Percentiles rank a stretch among this genome's conserved stretches.
Evolutionary conservation across 2,888 invertebrate genomes (phyloP).

Genomic region (Phyllotreta striolata): DNA sequence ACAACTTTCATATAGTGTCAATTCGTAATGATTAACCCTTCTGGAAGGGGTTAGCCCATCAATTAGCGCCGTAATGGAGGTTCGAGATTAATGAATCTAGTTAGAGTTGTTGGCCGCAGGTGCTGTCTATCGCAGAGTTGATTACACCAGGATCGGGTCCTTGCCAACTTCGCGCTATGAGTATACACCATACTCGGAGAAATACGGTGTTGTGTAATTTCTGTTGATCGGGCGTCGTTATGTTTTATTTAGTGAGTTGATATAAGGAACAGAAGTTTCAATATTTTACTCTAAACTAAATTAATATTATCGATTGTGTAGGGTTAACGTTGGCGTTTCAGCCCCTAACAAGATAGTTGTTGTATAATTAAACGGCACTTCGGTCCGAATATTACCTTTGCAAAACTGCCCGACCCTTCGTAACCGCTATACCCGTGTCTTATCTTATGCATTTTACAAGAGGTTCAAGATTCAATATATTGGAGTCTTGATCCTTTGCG

Average conservation of each 20-base stretch:
- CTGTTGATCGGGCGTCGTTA: too few species aligned
- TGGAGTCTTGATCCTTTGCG: slow-evolving; percentile 49
- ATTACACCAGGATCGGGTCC: slow-evolving; percentile 33
- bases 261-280: too few species aligned
- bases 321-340: too few species aligned
- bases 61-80: slow-evolving; percentile 48
- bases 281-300: too few species aligned
- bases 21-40: slow-evolving; percentile 29
- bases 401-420: slow-evolving; percentile 5
- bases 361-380: too few species aligned
- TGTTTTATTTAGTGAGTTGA: too few species aligned
- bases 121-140: slow-evolving; percentile 43
- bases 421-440: slow-evolving; percentile 42
- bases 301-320: too few species aligned
- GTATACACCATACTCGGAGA: too few species aligned
- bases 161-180: neutral
- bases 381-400: too few species aligned
- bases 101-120: slow-evolving; percentile 47
- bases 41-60: slow-evolving; percentile 40
- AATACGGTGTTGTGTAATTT: too few species aligned
- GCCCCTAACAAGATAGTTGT: too few species aligned
- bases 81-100: slow-evolving; percentile 51
- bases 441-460: slow-evolving; percentile 52
- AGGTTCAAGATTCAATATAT: slow-evolving; percentile 43
- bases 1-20: slow-evolving; percentile 30